A percentile compares a stretch with the other conserved stretches of the same genome.
These are phyloP conservation scores for Myiotriccus ornatus DNA, from an alignment of 2,797 vertebrate species.

Conservation along the genomic window DNA sequence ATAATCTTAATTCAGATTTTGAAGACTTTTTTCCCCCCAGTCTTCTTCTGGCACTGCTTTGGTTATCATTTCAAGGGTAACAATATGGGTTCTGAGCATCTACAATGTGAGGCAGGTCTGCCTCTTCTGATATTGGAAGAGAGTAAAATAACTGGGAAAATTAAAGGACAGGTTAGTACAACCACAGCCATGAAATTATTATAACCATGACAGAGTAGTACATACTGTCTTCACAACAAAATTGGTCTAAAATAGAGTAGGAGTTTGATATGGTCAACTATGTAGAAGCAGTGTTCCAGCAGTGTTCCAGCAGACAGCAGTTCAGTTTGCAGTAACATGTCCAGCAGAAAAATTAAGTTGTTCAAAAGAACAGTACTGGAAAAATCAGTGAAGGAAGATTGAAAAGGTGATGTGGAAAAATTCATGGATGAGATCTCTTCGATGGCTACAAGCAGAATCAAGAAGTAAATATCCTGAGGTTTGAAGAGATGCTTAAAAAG, in stretches of 20 bases:
- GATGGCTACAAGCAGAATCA: background rate
- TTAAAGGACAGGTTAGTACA: background rate
- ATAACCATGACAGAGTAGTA: background rate
- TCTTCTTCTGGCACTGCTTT: slow-evolving; percentile 9
- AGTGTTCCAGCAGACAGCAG: background rate
- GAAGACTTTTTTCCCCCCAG: background rate
- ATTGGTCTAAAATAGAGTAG: background rate
- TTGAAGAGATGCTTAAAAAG: background rate
- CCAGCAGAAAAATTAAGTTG: background rate
- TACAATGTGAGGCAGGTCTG: background rate
- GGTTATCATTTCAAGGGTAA: background rate
- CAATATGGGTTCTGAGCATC: background rate
- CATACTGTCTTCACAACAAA: background rate
- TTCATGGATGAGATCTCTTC: background rate
- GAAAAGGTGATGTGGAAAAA: background rate
- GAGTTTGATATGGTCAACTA: background rate
- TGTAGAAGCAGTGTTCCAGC: background rate
- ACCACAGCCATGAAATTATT: background rate
- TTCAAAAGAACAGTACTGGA: background rate
- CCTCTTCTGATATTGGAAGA: background rate
- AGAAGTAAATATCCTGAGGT: background rate
- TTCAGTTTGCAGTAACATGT: background rate
- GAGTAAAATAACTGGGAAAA: slow-evolving; percentile 7
- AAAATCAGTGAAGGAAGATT: background rate
- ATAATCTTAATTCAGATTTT: background rate